A percentile compares a stretch with the other conserved stretches of the same genome.
These are phyloP conservation scores for Drosophila yooni DNA, from an alignment of 2,888 invertebrate species.

Conservation along the genomic window DNA sequence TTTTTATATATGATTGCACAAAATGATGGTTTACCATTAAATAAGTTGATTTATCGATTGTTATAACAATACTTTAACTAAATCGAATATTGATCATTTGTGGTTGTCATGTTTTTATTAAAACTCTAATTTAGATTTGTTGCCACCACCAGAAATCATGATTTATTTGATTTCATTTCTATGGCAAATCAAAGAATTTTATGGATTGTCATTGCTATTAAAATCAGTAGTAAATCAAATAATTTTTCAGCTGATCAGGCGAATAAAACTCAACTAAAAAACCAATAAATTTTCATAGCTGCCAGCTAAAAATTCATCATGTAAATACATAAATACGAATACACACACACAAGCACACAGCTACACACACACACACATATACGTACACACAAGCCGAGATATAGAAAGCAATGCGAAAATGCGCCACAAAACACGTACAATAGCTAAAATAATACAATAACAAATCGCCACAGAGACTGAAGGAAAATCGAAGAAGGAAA, in stretches of 20 bases:
- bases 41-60: not conserved
- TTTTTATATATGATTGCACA: not conserved
- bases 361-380: conserved; percentile 1
- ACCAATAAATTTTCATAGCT: conserved; percentile 46
- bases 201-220: conserved; percentile 12
- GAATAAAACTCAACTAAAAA: conserved; percentile 33
- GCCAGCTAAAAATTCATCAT: conserved; percentile 54
- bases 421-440: conserved; percentile 47
- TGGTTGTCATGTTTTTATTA: not conserved
- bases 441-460: conserved; percentile 60
- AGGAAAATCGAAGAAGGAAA: conserved; percentile 21
- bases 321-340: conserved; percentile 42
- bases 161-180: conserved; percentile 4
- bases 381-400: not conserved
- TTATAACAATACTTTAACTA: not conserved
- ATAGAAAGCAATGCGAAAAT: conserved; percentile 30
- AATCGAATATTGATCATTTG: not conserved
- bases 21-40: not conserved
- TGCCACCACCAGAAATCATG: not conserved
- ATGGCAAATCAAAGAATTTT: not conserved
- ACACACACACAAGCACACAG: conserved; percentile 10
- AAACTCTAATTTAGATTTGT: not conserved
- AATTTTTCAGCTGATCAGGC: conserved; percentile 11
- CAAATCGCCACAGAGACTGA: conserved; percentile 49
- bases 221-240: conserved; percentile 32